Base-by-base conservation (phyloP, 2,888 invertebrate genomes). In the Rhimphoctona megacephalus region DNA sequence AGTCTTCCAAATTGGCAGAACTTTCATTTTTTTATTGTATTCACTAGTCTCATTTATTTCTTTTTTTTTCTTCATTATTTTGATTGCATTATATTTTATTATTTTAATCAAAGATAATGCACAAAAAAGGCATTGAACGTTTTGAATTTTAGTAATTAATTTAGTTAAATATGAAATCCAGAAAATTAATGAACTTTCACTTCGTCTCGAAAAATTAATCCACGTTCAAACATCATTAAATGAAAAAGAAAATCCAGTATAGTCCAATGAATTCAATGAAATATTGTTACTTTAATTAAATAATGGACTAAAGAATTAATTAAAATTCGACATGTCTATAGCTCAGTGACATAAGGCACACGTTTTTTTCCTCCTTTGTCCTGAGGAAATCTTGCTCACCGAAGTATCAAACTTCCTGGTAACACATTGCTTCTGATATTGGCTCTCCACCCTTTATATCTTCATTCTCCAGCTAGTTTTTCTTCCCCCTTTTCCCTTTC, bases 381-480 rank as follows among this genome's bases (percentile, higher is more conserved):
- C 33, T n/a, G 49, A 25, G 11, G 46, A 73, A 64, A 39, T 11
- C 33, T 64, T 57, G 70, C 64, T 43, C 81, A 39, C 52, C 64
- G 81, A 46, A 72, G 81, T 49, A 81, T 81, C 73, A 73, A 73
- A 67, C 70, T 83, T 83, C 46, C 76, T 14, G 83, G 85, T 80
- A 85, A 85, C 85, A 85, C 83, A 85, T 85, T 83, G 82, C 83
- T 83, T 54, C 74, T 72, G 83, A 83, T 85, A 85, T 85, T 85
- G 85, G 72, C 85, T 85, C 85, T 82, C 64, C 77, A 61, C 52
- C 67, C 74, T 70, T 49, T 80, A 79, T 80, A 72, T 72, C 74
- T 83, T 81, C 64, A 80, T 83, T 76, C 83, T 54, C 76, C 22
- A 64, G 52, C 76, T 52, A 70, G 54, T 36, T 33, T 33, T 54